phyloP scores from a whole-genome alignment of 2,113 vertebrate species.

The Notiomystis cincta region DNA sequence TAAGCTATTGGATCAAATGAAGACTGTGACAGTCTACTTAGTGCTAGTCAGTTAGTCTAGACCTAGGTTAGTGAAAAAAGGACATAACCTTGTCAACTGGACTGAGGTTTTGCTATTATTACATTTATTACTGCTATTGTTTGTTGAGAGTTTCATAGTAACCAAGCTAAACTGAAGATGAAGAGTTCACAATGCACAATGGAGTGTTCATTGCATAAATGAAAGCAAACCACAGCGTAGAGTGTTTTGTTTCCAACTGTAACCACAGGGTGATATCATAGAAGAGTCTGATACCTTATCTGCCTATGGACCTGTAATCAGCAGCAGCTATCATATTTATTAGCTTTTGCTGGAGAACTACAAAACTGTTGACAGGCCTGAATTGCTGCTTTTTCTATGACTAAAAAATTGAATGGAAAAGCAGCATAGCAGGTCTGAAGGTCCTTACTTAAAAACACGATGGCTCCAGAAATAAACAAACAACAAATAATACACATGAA shows the following conservation, averaged over 20 bases:
- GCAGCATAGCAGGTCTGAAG: background rate
- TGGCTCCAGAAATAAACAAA: background rate
- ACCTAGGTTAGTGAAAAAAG: background rate
- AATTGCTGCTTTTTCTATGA: background rate
- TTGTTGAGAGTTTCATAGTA: background rate
- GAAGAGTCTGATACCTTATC: background rate
- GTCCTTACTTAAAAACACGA: background rate
- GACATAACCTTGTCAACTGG: background rate
- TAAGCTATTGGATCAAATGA: background rate
- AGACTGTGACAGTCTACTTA: background rate
- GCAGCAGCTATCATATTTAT: background rate
- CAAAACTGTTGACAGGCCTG: background rate
- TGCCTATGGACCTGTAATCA: background rate
- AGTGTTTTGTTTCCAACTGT: background rate
- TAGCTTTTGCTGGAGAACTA: background rate
- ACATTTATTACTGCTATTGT: background rate
- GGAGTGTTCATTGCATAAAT: background rate
- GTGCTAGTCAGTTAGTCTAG: background rate
- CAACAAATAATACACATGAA: background rate
- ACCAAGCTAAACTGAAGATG: background rate
- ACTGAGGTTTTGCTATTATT: background rate
- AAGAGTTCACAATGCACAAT: background rate
- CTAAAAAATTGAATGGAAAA: background rate
- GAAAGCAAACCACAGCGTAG: background rate
- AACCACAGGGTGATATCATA: background rate